Base-by-base conservation (phyloP, 2,888 invertebrate species). In the Cheilosia vulpina region DNA sequence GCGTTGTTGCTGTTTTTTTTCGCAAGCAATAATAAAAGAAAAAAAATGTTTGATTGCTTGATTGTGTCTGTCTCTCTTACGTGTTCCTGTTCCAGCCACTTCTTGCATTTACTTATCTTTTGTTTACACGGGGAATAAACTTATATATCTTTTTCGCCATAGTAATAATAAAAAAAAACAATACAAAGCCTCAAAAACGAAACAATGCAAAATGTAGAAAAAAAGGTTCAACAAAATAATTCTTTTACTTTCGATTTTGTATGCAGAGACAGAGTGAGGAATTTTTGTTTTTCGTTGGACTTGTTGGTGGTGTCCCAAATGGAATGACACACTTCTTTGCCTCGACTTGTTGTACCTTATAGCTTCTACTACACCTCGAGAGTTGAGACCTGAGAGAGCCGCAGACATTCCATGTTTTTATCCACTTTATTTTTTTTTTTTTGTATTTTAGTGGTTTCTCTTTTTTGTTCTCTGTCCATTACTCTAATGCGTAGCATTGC, bases 241-340 rank as follows among this genome's bases (percentile, higher is more conserved):
- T 78, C 47, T 78, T 78, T 72, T 79, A 79, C 79, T 79, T 72
- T 79, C 72, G 73, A 79, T 79, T 79, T 79, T 79, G 34, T 79
- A 45, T 65, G 65, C 63, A 65, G 55, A 58, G 21, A 21, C n/a
- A 17, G 78, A 57, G 55, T 19, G 58, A 78, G 52, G 63, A 78
- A 58, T 31, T 31, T 78, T 63, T 43, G 13, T 50, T 57, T 17
- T 15, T 50, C 43, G 47, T 41, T 41, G 65, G 31, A 47, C 38
- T 57, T 13, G 58, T 57, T n/a, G 52, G 19, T 63, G 55, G 58
- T 38, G 60, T 73, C 66, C 75, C 75, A 80, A 75, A 75, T 75
- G 75, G 60, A 68, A 47, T 80, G 80, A 75, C 80, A 80, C 66
- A 80, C 80, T 80, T 80, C 45, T 79, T 72, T 43, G 63, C 31